Evolutionary conservation across 1,140 invertebrate species (phyloP).

Genomic region (Plectrocnemia conspersa): DNA sequence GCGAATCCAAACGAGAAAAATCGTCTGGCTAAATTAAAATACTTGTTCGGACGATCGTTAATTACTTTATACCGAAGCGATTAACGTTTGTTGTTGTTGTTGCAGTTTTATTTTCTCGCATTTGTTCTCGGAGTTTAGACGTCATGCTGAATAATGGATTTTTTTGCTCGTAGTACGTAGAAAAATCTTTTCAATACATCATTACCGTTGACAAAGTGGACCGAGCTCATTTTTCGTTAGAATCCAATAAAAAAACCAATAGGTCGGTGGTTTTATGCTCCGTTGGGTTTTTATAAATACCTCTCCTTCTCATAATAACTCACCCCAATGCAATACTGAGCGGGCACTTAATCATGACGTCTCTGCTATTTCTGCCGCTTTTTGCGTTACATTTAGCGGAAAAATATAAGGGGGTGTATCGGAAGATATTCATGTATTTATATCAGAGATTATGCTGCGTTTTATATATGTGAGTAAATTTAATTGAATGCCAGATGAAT

Average conservation of each 20-base stretch:
- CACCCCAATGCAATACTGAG: neutral
- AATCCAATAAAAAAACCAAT: slow-evolving; percentile 29
- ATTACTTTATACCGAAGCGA: neutral
- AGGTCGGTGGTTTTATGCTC: slow-evolving; percentile 19
- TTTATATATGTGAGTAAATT: too few relatives aligned
- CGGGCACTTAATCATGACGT: slow-evolving; percentile 18
- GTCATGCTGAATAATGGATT: neutral
- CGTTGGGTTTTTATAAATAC: slow-evolving; percentile 27
- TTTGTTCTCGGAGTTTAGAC: neutral
- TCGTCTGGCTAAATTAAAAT: slow-evolving; percentile 27
- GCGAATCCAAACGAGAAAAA: slow-evolving; percentile 31
- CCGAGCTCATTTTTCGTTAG: slow-evolving; percentile 3
- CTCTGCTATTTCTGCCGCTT: neutral
- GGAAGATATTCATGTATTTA: too few relatives aligned
- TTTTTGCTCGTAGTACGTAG: neutral
- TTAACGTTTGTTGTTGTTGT: too few relatives aligned
- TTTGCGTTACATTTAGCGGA: too few relatives aligned
- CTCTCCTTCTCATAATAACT: slow-evolving; percentile 1
- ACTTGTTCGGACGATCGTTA: neutral
- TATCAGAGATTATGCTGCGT: too few relatives aligned
- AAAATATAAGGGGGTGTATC: too few relatives aligned
- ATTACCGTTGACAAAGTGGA: slow-evolving; percentile 21
- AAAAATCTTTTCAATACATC: slow-evolving; percentile 15
- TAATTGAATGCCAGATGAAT: too few relatives aligned
- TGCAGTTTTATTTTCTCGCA: too few relatives aligned